A percentile compares a stretch with the other conserved stretches of the same genome.
Evolutionary conservation across 2,113 vertebrate species (phyloP).

Genomic region (Nibea albiflora): DNA sequence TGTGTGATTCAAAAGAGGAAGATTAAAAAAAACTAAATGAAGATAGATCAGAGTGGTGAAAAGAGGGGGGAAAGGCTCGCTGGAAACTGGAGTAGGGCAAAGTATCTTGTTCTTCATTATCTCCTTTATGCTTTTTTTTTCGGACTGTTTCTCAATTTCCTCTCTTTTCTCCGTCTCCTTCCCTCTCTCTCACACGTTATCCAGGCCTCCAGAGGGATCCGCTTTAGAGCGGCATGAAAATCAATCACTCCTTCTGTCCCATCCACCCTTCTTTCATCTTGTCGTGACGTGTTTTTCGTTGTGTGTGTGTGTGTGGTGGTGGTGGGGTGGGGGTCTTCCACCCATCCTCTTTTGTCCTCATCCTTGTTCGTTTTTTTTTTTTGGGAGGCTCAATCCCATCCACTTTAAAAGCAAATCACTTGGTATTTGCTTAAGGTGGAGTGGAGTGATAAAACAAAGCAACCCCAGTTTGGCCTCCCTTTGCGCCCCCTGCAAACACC

Average conservation of each 20-base stretch:
- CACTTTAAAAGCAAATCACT: slow-evolving; percentile 73
- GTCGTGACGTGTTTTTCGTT: slow-evolving; percentile 53
- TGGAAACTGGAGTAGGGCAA: slow-evolving; percentile 69
- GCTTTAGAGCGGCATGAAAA: slow-evolving; percentile 80
- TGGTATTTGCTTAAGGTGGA: slow-evolving; percentile 68
- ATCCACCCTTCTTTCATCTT: slow-evolving; percentile 72
- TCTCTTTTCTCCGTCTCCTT: slow-evolving; percentile 25
- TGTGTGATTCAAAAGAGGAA: slow-evolving; percentile 55
- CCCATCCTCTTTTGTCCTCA: slow-evolving; percentile 51
- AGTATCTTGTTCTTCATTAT: slow-evolving; percentile 62
- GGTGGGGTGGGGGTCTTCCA: slow-evolving; percentile 47
- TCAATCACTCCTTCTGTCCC: slow-evolving; percentile 76
- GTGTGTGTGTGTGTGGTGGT: not conserved
- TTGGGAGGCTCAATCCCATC: slow-evolving; percentile 55
- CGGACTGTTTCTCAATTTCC: slow-evolving; percentile 60
- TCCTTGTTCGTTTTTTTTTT: slow-evolving; percentile 56
- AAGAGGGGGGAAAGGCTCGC: not conserved
- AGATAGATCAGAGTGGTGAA: slow-evolving; percentile 41
- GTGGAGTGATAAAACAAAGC: slow-evolving; percentile 55
- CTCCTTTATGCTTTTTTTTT: slow-evolving; percentile 47
- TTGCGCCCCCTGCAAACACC: slow-evolving; percentile 23
- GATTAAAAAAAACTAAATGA: slow-evolving; percentile 43
- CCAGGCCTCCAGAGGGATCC: slow-evolving; percentile 75
- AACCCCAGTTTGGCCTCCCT: slow-evolving; percentile 61
- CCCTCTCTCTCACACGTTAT: slow-evolving; percentile 49